These are phyloP conservation scores for Hirtodrosophila trivittata DNA, from an alignment of 2,888 invertebrate genomes.

Conservation along the genomic window DNA sequence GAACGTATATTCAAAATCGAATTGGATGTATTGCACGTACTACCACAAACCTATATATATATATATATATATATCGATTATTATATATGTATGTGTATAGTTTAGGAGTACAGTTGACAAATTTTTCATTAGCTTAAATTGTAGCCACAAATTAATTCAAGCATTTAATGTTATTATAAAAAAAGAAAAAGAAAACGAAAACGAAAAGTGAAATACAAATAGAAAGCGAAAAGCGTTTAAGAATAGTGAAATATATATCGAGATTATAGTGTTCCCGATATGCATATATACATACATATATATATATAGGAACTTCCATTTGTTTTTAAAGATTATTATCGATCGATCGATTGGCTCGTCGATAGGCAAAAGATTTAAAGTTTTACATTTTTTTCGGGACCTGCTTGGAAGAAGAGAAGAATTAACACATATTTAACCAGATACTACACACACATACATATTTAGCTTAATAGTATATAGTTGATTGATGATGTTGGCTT, in stretches of 20 bases:
- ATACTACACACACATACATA: background rate
- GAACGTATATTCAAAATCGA: background rate
- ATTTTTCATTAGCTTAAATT: constrained; percentile 50
- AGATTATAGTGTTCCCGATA: too few species aligned
- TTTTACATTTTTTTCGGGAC: constrained; percentile 17
- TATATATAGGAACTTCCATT: too few species aligned
- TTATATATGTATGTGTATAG: constrained; percentile 4
- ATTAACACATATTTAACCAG: background rate
- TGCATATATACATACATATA: too few species aligned
- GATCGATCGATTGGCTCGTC: too few species aligned
- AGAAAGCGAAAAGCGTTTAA: constrained; percentile 8
- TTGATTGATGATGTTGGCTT: too few species aligned
- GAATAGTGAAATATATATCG: too few species aligned
- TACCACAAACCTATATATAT: background rate
- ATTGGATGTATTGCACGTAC: background rate
- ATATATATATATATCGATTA: background rate
- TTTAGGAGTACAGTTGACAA: too few species aligned
- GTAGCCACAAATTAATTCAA: constrained; percentile 33
- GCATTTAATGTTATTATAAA: constrained; percentile 52
- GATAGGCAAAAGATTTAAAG: constrained; percentile 2
- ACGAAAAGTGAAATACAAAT: constrained; percentile 13
- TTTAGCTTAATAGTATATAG: too few species aligned
- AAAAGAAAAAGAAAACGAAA: constrained; percentile 2
- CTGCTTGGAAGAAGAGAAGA: constrained; percentile 21
- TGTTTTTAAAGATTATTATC: background rate